Evolutionary conservation across 2,113 vertebrate species (phyloP), one percentile per base, ranked within the genome.

Genomic region (Nothoprocta pentlandii): DNA sequence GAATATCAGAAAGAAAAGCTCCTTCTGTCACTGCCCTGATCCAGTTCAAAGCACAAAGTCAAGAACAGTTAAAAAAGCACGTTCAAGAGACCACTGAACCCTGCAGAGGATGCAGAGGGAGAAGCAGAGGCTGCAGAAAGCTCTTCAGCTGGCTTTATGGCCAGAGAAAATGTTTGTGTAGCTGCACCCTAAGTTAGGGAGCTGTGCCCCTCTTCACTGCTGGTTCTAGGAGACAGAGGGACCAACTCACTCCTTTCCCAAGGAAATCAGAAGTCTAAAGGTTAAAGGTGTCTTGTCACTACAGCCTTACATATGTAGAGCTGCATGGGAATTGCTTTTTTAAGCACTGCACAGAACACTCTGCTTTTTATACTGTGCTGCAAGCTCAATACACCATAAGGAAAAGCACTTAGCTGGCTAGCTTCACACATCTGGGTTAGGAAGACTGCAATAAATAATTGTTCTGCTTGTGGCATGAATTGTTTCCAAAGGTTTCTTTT

Each of bases 401-500:
- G 59, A 28, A 54, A 91, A 88, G 32, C 53, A 66, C 42, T 88
- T 62, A 69, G 22, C 2, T 0, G 4, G 53, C 32, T 69, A 79
- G 68, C 28, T 62, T 84, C 42, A 76, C 26, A 42, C 28, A 74
- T 12, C 30, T 2, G 3, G 69, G 46, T 70, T 80, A 77, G 82
- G 68, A 85, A 91, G 46, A 54, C 63, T 76, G 61, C 76, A 80
- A 10, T 13, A 47, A 63, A 16, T 74, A 42, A 96, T n/a, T 95
- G 64, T 30, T 80, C 79, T 91, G 47, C 59, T 47, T 22, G 76
- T 92, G 87, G 47, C 34, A 44, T 7, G 8, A 46, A 32, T 56
- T 80, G 16, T 90, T 96, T 73, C 84, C 77, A 77, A n/a, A 79
- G 53, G 23, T 85, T 96, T 95, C 51, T 25, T 96, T 90, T 94